Evolutionary conservation across 2,888 invertebrate genomes (phyloP), one percentile per base, ranked within the genome.

Genomic region (Gnatocerus cornutus): DNA sequence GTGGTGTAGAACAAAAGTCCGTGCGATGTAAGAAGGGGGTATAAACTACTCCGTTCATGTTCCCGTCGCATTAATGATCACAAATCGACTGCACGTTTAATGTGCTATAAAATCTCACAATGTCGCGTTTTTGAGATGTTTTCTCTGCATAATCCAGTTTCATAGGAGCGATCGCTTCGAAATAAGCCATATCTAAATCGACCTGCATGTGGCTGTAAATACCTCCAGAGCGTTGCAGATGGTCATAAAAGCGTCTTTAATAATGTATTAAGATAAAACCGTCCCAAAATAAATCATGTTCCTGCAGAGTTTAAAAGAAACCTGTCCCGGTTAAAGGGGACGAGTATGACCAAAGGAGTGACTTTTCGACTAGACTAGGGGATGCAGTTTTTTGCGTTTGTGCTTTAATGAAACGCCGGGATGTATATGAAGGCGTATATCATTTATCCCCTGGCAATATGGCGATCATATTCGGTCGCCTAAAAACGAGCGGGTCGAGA

Each of bases 361-460:
- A 13, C n/a, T 55, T 59, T 16, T 43, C n/a, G 30, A 43, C 12
- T 45, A 9, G 27, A 43, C 16, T 14, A 12, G 62, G 63, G 63
- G 62, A 37, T 64, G 64, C 64, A 53, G 33, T 55, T 55, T 64
- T 65, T 65, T 65, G 56, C 37, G 63, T 63, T 33, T 16, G 59
- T 29, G 55, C 65, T 39, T 65, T 65, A 65, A 65, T 65, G 55
- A 65, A 65, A 65, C 65, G 65, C 21, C 46, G 46, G 65, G 65
- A 48, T 56, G 65, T 46, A 45, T 53, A 64, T 43, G 55, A 56
- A 56, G 56, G 65, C 65, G 65, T 65, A 65, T 65, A 65, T 65
- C 65, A 65, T 65, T 56, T 48, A 65, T 65, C 65, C 65, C 65
- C 56, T 65, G 37, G 65, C 65, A 65, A 64, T 67, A 59, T 67